Conservation (phyloP, 1,140 invertebrate species). For the Drosophila punjabiensis region DNA sequence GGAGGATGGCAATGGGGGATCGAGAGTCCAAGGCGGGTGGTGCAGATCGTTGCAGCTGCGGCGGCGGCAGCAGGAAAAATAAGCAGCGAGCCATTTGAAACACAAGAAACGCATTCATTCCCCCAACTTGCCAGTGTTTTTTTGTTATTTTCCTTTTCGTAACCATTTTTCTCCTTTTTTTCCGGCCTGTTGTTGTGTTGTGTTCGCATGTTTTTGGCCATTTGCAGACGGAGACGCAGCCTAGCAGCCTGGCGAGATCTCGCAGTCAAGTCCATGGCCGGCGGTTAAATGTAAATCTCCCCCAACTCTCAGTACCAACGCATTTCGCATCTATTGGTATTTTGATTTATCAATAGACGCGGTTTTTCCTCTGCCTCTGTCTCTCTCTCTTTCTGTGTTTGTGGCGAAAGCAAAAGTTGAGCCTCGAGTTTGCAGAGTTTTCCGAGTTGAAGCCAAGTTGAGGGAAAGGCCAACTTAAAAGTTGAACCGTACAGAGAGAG, state of each 20-base stretch:
- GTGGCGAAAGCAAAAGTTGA: conserved; percentile 78
- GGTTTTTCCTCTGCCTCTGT: background rate
- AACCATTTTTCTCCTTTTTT: conserved; percentile 15
- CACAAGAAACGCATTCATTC: conserved; percentile 81
- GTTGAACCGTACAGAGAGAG: conserved; percentile 47
- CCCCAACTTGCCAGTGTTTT: conserved; percentile 23
- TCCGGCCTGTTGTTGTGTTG: conserved; percentile 34
- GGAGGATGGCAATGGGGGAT: conserved; percentile 9
- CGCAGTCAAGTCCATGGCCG: conserved; percentile 60
- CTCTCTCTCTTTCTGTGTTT: conserved; percentile 19
- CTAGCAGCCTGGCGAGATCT: conserved; percentile 15
- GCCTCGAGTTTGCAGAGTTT: background rate
- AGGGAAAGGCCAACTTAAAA: conserved; percentile 64
- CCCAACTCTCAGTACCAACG: conserved; percentile 16
- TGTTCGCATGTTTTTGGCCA: conserved; percentile 81
- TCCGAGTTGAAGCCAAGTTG: conserved; percentile 32
- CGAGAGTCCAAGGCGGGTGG: conserved; percentile 21
- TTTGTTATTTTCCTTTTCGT: conserved; percentile 25
- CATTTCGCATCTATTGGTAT: conserved; percentile 79
- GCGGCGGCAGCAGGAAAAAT: conserved; percentile 29
- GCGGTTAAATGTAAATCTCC: conserved; percentile 75
- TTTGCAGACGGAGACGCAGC: conserved; percentile 51
- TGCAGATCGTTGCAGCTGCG: conserved; percentile 32
- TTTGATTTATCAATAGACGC: conserved; percentile 80
- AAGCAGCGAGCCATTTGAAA: conserved; percentile 49